These are phyloP conservation scores for Coregonus sp. DNA, from an alignment of 2,797 vertebrate genomes.

Conservation along the genomic window DNA sequence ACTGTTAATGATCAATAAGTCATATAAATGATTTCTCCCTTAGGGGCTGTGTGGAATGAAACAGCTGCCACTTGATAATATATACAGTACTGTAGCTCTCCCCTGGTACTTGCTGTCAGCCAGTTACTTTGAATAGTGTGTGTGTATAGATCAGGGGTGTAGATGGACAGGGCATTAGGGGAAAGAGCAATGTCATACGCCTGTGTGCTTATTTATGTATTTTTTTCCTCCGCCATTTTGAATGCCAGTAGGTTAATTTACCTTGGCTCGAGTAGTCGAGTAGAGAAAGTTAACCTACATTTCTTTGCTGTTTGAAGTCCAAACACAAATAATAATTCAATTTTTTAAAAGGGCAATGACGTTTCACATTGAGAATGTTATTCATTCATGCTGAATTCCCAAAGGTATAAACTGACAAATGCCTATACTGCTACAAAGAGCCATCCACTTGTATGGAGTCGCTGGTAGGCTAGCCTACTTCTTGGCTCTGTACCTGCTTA, in stretches of 20 bases:
- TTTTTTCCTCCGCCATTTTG: background rate
- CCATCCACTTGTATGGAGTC: background rate
- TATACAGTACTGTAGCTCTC: background rate
- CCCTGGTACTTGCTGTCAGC: background rate
- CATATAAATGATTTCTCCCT: background rate
- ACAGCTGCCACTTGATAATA: background rate
- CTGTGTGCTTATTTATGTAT: background rate
- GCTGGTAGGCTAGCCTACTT: background rate
- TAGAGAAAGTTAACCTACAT: background rate
- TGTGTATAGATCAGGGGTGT: background rate
- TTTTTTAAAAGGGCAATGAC: background rate
- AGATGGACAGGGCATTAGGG: background rate
- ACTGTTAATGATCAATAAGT: background rate
- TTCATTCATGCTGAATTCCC: background rate
- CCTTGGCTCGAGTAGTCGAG: background rate
- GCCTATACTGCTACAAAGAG: background rate
- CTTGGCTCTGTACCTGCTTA: constrained; percentile 27
- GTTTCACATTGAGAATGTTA: background rate
- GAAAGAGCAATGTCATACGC: background rate
- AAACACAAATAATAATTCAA: background rate
- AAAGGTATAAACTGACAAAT: background rate
- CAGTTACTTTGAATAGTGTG: background rate
- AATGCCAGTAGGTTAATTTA: background rate
- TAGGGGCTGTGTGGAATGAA: background rate
- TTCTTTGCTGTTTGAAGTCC: background rate